Base-by-base conservation (phyloP, 2,113 vertebrate genomes). In the Callithrix jacchus region DNA sequence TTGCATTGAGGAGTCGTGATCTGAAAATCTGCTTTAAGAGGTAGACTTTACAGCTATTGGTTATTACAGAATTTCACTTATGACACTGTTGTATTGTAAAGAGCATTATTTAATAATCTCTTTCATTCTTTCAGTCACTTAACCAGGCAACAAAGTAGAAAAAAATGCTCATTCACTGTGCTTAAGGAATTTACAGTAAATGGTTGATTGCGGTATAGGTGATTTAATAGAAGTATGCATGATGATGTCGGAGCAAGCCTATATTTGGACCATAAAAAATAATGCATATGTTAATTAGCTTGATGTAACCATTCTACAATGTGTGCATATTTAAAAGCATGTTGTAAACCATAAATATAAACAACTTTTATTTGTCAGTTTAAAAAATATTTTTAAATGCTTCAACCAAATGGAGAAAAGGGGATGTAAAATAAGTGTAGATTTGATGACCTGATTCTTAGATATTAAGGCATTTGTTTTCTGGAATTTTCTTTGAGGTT, bases 111-210 rank as follows among this genome's bases (percentile, higher is more conserved):
- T 58, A 86, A 61, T 87, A 68, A 84, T 91, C 12, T 49, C n/a
- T 49, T 88, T 86, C 35, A 64, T 73, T 88, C 18, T 84, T 94
- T 80, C n/a, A 25, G 91, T 91, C n/a, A 88, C 21, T 74, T 82
- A 61, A 64, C 9, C 4, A 85, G 35, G 10, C 37, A 91, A 68
- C 42, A 94, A 73, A 94, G 8, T 80, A 52, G 0, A 30, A 58
- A 30, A 66, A 32, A 71, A 35, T 5, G 1, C 66, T 91, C 32
- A 76, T 58, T 91, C 8, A 7, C 84, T 81, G 18, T 30, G 20
- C 7, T 76, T 85, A 80, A 77, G 56, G 18, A 47, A 91, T 81
- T 93, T 35, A 37, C 58, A 16, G 16, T 52, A 74, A 92, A 70
- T 58, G 6, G 23, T 23, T 89, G 73, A 88, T 76, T 76, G 42